These are phyloP conservation scores for Drosophila borealis DNA, from an alignment of 2,888 invertebrate genomes.

Conservation along the genomic window DNA sequence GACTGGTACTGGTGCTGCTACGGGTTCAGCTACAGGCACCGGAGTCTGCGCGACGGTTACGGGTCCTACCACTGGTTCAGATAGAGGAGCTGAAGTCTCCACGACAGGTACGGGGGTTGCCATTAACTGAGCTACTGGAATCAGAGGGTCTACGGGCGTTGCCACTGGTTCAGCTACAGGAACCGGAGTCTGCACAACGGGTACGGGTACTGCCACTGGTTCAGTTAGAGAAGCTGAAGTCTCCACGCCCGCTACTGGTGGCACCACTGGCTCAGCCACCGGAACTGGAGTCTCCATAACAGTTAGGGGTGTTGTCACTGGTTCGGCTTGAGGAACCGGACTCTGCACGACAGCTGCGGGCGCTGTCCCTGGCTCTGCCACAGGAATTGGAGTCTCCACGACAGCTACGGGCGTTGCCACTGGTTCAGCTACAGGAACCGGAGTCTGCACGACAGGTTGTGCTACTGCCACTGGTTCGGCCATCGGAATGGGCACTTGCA, in stretches of 20 bases:
- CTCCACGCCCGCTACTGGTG: neutral
- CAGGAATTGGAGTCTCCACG: neutral
- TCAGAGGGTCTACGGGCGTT: neutral
- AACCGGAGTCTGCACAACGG: neutral
- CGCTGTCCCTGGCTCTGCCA: neutral
- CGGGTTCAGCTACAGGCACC: too few species aligned
- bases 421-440: neutral
- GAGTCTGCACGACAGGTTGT: neutral
- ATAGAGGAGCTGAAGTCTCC: neutral
- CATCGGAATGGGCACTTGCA: neutral
- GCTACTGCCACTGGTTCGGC: neutral
- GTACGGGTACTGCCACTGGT: neutral
- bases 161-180: neutral
- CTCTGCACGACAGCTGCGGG: neutral
- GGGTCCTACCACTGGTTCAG: neutral
- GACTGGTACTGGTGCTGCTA: too few species aligned
- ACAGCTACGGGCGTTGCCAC: neutral
- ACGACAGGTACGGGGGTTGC: neutral
- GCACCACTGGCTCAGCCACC: neutral
- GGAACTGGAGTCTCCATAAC: neutral
- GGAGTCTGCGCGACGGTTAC: rapidly evolving
- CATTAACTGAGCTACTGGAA: too few species aligned
- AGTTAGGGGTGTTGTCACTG: neutral
- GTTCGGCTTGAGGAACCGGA: neutral
- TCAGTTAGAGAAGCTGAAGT: neutral